Conservation (phyloP, 1,140 invertebrate genomes). For the Oreohelix idahoensis region DNA sequence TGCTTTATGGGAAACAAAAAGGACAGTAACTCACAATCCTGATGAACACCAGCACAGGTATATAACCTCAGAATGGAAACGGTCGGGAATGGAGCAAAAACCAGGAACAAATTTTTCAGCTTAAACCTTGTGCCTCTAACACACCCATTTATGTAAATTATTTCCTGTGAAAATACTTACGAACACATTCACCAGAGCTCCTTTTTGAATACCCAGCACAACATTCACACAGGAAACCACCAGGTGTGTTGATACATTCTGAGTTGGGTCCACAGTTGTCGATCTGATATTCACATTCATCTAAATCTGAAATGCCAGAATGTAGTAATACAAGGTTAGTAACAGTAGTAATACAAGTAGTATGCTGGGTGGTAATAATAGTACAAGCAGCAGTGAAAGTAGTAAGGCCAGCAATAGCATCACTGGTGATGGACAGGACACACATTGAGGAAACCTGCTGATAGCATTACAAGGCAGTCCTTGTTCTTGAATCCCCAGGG, state of each 20-base stretch:
- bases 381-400: background rate
- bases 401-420: background rate
- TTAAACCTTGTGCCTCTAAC: too few species aligned
- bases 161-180: constrained; percentile 21
- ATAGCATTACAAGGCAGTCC: too few species aligned
- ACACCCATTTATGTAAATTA: too few species aligned
- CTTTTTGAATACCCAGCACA: constrained; percentile 33
- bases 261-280: constrained; percentile 24
- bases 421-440: too few species aligned
- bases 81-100: too few species aligned
- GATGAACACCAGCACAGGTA: too few species aligned
- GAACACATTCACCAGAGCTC: constrained; percentile 15
- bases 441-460: too few species aligned
- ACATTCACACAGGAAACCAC: constrained; percentile 39
- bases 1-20: too few species aligned
- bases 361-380: background rate
- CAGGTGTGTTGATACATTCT: constrained; percentile 37
- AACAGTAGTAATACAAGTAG: background rate
- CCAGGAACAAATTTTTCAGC: too few species aligned
- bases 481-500: too few species aligned
- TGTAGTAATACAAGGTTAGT: background rate
- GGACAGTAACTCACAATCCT: too few species aligned
- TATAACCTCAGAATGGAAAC: too few species aligned
- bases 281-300: constrained; percentile 30
- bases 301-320: constrained; percentile 21